Evolutionary conservation across 2,113 vertebrate genomes (phyloP), one percentile per base, ranked within the genome.

Genomic region (Sterrhoptilus dennistouni): DNA sequence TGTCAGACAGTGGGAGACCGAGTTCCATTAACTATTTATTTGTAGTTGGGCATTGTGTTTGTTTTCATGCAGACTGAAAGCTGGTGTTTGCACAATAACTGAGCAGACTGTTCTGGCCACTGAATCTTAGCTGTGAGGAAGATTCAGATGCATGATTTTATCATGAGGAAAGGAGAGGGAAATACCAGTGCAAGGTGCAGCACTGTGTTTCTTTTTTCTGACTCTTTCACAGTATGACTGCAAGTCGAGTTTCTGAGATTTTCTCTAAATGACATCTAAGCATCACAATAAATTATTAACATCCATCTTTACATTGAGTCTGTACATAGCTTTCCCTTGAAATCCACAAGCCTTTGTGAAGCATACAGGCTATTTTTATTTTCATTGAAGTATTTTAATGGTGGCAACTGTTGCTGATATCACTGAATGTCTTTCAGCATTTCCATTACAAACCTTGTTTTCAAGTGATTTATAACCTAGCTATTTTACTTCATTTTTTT

Each of bases 361-460:
- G 75, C 68, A 85, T 45, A 89, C 31, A 36, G 89, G 79, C 89
- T 17, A 47, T 25, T 65, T 91, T 96, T 91, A 35, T 96, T 95
- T 96, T 70, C 47, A 68, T 95, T 96, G 95, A 96, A 97, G 80
- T 96, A 93, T 65, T 95, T 97, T 97, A 97, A 40, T 87, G 86
- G 45, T 96, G 77, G 94, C 92, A 96, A 89, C 89, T 96, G 96
- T 83, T 96, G 90, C 82, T 90, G 78, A 64, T 97, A 70, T 96
- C 56, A 4, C 95, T 97, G 92, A 97, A 96, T 90, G 91, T 94
- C 96, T 98, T 97, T 96, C 94, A 97, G 86, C 71, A 96, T 97
- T 97, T 98, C 96, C 95, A 97, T 96, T 97, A 87, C 87, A 96
- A 97, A 96, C 74, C 74, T 97, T 96, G 95, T 96, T 97, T 98